These are phyloP conservation scores for Aptenodytes forsteri DNA, from an alignment of 2,113 vertebrate species.

Conservation along the genomic window DNA sequence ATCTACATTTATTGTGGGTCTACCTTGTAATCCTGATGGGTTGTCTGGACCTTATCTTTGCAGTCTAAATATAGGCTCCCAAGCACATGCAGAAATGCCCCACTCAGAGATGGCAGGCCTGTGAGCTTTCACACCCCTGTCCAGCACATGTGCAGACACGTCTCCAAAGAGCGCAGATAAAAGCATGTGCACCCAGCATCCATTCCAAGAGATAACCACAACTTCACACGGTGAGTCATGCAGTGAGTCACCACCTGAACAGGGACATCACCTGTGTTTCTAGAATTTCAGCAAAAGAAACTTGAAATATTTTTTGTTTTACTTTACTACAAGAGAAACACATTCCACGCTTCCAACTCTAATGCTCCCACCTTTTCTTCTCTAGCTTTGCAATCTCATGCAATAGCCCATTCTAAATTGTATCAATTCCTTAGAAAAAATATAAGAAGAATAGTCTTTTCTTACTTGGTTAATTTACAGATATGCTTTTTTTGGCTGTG, in stretches of 20 bases:
- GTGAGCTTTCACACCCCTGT: neutral
- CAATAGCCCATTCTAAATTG: neutral
- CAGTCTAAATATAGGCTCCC: neutral
- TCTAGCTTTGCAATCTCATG: neutral
- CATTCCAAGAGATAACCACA: neutral
- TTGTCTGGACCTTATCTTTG: neutral
- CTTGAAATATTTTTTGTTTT: neutral
- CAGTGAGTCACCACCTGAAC: neutral
- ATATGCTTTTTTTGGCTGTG: neutral
- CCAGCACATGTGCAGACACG: rapidly evolving
- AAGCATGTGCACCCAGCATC: neutral
- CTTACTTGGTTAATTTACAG: neutral
- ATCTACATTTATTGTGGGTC: neutral
- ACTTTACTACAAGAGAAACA: neutral
- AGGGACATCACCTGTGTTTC: neutral
- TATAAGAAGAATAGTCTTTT: neutral
- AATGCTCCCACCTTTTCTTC: neutral
- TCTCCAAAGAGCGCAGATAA: neutral
- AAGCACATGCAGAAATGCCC: neutral
- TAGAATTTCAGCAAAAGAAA: neutral
- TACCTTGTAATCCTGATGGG: neutral
- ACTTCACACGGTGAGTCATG: neutral
- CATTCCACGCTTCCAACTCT: neutral
- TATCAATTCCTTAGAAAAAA: neutral
- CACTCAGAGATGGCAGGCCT: neutral